Evolutionary conservation across 2,797 vertebrate genomes (phyloP), one percentile per base, ranked within the genome.

Genomic region (Podarcis lilfordi): DNA sequence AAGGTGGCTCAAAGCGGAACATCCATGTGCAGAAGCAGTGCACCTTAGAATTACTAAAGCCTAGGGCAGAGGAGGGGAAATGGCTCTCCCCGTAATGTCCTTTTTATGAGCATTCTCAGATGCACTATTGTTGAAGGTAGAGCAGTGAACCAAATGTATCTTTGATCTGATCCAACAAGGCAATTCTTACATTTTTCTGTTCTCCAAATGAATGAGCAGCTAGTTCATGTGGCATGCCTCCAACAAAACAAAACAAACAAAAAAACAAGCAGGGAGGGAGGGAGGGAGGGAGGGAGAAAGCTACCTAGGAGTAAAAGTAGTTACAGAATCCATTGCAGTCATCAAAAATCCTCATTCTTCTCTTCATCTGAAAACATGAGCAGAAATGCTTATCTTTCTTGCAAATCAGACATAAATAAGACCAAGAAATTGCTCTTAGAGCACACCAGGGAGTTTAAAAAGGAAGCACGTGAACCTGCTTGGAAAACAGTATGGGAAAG

Each of bases 361-460:
- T 89, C 74, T 45, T 82, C 17, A 35, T 61, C 37, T 79, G 10
- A 91, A 84, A 68, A 89, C 82, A 85, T 17, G 84, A 50, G 23
- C 82, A 84, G 55, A 78, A 83, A 64, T 72, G 45, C 25, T 71
- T 59, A 8, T 29, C 45, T 64, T 71, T 71, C 68, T 71, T 7
- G 55, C 32, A 78, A 86, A 82, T 82, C 76, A 88, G 89, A 84
- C 37, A 61, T 74, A 6, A 82, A 59, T 78, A 85, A 86, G 95
- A 82, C 84, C 59, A 74, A 88, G 89, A 92, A 90, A 66, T 91
- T 88, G 89, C 91, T 64, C 80, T 13, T 82, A 82, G 86, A 43
- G 1, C 37, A 86, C 83, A 19, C 25, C 1, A 80, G 64, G 32
- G 11, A 59, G 9, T 82, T 68, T 50, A 29, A 68, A 77, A 77